Evolutionary conservation across 2,888 invertebrate genomes (phyloP), one percentile per base, ranked within the genome.

Genomic region (Atrina japonica): DNA sequence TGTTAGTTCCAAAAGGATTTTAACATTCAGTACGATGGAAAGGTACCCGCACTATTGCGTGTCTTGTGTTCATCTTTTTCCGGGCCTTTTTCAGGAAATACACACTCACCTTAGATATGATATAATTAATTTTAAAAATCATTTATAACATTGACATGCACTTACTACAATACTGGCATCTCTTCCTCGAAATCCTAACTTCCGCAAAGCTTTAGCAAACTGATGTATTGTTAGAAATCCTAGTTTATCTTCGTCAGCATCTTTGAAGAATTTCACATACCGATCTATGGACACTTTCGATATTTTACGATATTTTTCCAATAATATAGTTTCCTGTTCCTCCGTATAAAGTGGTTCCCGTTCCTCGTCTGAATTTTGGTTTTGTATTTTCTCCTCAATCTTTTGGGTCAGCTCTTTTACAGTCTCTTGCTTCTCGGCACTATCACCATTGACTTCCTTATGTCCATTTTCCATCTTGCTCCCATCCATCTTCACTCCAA

Each of bases 151-250:
- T 11, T 7, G 6, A 11, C 5, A 47, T 18, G 23, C 45, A 30
- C 58, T 63, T 58, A 69, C 69, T 14, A 58, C 47, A 11, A 64
- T 50, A 27, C 49, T 43, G 11, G 49, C 45, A 25, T 64, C 64
- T n/a, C 35, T 50, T 16, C 69, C 69, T 2, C 1, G 40, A 29
- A 56, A 69, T 25, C 69, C 69, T 7, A 23, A 21, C 23, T 69
- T 56, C 18, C 64, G 23, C 3, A 69, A 43, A 23, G 69, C 69
- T 23, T 47, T 47, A 5, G 58, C 69, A 58, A 69, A 64, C 25
- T 41, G 64, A 35, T 64, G 49, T 25, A 69, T 55, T 21, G 69
- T 69, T 50, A 69, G 43, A 64, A 56, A 69, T 64, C 69, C 69
- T 30, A 64, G 27, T 35, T 69, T 69, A 18, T 64, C 49, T n/a